Evolutionary conservation across 2,113 vertebrate species (phyloP), one percentile per base, ranked within the genome.

Genomic region (Struthio camelus): DNA sequence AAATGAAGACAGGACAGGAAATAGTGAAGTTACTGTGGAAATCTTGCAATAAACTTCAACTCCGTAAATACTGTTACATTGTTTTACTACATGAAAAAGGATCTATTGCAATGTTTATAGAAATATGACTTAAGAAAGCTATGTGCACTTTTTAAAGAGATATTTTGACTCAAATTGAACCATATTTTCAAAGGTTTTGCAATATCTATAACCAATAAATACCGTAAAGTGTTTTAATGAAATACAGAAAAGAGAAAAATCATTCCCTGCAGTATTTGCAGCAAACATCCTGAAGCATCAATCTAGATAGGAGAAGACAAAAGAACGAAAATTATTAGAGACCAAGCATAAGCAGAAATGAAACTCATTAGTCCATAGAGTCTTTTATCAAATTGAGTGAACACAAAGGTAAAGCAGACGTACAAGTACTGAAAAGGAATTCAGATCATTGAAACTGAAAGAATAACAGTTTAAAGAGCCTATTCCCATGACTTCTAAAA

Each of bases 281-380:
- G 80, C 66, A 67, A 94, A 91, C 38, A 51, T 25, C 70, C 61
- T 13, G 15, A 59, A 67, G 61, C 84, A 84, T 7, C 54, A 66
- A 90, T 58, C 11, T 34, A 80, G 64, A 76, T 42, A 69, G 51
- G 83, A 90, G 67, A 96, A 95, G 94, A 58, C 82, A 59, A 83
- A 89, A 83, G 83, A 89, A 94, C 89, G 65, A 92, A 93, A 94
- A 94, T 44, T 80, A 89, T 93, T 65, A 88, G 73, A 75, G 78
- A 50, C 23, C 14, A 75, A 81, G 42, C 87, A 79, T 72, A 93
- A 95, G 62, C 54, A 94, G 80, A 91, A 94, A 91, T 61, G 14
- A 95, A 97, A 93, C 59, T 81, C 84, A 79, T 92, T 89, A 77
- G 77, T 51, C 66, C 50, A 69, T 1, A 19, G 62, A 89, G 54